Conservation (phyloP, 2,888 invertebrate genomes). For the Habroteleia sp. region DNA sequence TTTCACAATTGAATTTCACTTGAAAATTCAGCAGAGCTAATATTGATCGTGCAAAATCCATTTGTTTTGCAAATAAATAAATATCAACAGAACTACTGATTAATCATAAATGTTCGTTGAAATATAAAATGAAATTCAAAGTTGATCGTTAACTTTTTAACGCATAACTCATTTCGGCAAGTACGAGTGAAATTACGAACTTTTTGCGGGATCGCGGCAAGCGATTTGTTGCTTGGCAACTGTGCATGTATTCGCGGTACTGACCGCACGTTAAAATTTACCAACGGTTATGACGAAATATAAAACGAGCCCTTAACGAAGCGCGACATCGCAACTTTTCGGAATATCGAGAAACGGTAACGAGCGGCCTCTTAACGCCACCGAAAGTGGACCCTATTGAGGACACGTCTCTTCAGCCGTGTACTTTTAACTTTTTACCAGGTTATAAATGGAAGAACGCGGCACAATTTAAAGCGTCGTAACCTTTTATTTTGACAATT, state of each 20-base stretch:
- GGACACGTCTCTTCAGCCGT: constrained; percentile 11
- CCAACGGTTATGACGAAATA: constrained; percentile 30
- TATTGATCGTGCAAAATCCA: no score
- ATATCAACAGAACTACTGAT: no score
- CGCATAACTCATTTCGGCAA: constrained; percentile 4
- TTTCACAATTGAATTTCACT: no score
- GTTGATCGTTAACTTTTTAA: not conserved
- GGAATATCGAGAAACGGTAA: constrained; percentile 14
- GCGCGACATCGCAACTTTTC: constrained; percentile 19
- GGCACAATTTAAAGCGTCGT: not conserved
- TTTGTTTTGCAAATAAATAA: no score
- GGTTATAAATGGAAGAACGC: constrained; percentile 7
- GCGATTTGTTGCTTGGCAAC: constrained; percentile 39
- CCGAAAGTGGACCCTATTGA: constrained; percentile 15
- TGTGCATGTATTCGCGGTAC: constrained; percentile 16
- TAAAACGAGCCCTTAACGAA: constrained; percentile 30
- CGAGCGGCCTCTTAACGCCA: not conserved
- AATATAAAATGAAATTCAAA: not conserved
- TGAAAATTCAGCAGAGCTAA: no score
- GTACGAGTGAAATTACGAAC: constrained; percentile 9
- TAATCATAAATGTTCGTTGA: no score
- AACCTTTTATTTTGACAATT: no score
- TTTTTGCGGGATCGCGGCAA: constrained; percentile 19
- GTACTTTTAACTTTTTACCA: constrained; percentile 6
- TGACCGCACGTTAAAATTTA: constrained; percentile 19